Percentiles rank a stretch among this genome's conserved stretches.
Evolutionary conservation across 2,113 vertebrate species (phyloP).

Genomic region (Mobula hypostoma): DNA sequence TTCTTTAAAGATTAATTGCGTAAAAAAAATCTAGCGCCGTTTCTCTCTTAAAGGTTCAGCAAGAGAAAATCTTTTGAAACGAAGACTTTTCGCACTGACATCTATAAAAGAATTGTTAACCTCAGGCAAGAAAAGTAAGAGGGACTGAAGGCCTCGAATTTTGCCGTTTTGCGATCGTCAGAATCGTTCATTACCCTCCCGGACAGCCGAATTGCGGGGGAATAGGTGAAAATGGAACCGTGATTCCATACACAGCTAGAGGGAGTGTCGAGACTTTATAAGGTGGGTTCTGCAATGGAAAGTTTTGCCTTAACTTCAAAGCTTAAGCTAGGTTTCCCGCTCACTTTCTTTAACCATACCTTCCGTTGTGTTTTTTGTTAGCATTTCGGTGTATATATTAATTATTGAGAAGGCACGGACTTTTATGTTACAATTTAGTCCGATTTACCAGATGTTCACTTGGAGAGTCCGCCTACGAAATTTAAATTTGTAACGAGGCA

Average conservation of each 20-base stretch:
- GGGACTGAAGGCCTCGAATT: background rate
- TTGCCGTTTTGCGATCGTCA: background rate
- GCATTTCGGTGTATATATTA: background rate
- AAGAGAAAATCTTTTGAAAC: background rate
- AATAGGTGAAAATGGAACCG: background rate
- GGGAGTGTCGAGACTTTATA: background rate
- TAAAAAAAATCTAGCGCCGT: background rate
- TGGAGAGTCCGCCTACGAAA: background rate
- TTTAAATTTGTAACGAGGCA: background rate
- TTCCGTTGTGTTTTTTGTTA: background rate
- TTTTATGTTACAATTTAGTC: background rate
- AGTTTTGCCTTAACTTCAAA: background rate
- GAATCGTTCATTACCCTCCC: background rate
- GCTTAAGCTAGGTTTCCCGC: background rate
- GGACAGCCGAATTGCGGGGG: background rate
- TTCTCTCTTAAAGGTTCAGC: background rate
- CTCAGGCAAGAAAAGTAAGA: background rate
- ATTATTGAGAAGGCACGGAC: background rate
- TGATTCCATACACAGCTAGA: background rate
- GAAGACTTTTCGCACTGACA: background rate
- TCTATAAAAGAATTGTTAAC: background rate
- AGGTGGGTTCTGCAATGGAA: background rate
- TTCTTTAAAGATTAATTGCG: background rate
- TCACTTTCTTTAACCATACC: background rate
- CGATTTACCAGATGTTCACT: background rate